Percentiles rank a stretch among this genome's conserved stretches.
These are phyloP conservation scores for Artemisiospiza belli DNA, from an alignment of 2,113 vertebrate species.

Conservation along the genomic window DNA sequence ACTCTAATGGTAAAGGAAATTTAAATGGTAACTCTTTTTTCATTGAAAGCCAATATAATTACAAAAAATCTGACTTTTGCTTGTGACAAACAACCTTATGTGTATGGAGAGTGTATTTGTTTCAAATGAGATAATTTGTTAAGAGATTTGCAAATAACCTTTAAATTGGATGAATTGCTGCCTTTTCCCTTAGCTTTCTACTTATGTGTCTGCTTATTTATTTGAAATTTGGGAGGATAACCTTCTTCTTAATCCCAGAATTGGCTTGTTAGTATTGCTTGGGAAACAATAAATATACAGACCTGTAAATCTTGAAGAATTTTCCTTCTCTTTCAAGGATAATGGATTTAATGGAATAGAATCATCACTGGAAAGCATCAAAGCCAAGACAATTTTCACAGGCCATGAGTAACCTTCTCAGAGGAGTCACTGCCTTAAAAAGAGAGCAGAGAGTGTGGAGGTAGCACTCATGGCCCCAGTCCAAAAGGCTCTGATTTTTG, in stretches of 20 bases:
- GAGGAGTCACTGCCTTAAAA: background rate
- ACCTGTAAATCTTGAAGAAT: background rate
- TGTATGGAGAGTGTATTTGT: background rate
- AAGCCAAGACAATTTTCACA: background rate
- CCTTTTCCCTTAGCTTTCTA: background rate
- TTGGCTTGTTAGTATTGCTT: background rate
- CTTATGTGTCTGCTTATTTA: background rate
- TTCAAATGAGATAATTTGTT: background rate
- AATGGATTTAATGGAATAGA: background rate
- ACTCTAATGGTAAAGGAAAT: background rate
- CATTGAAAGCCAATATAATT: background rate
- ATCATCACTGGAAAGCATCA: background rate
- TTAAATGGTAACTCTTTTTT: background rate
- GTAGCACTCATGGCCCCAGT: background rate
- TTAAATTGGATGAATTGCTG: background rate
- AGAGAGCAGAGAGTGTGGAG: background rate
- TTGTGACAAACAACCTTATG: background rate
- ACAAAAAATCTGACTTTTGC: background rate
- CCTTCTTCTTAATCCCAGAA: background rate
- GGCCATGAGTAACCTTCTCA: background rate
- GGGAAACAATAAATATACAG: background rate
- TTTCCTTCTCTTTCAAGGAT: background rate
- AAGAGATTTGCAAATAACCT: background rate
- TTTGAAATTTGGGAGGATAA: background rate
- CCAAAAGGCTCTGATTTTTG: background rate